phyloP scores from a whole-genome alignment of 2,888 invertebrate species.

The Tanytarsus gracilentus region DNA sequence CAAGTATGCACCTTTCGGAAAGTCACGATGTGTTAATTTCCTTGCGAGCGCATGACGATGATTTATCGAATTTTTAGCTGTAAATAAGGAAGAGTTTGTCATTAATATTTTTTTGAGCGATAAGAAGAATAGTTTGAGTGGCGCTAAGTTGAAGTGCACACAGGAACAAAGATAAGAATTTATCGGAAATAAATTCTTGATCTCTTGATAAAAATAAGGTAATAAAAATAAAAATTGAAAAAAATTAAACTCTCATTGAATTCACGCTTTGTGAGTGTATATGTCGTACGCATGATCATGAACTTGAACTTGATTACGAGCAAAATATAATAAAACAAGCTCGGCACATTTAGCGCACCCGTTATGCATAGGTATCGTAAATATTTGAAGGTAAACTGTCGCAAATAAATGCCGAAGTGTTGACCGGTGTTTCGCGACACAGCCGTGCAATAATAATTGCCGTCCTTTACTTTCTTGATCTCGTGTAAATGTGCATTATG shows the following conservation, averaged over 20 bases:
- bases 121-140: too few species aligned
- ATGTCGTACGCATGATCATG: not conserved
- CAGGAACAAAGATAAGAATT: too few species aligned
- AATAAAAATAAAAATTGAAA: too few species aligned
- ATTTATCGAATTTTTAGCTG: not conserved
- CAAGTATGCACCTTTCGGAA: not conserved
- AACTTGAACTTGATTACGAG: not conserved
- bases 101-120: not conserved
- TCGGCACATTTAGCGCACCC: not conserved
- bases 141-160: too few species aligned
- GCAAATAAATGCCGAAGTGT: too few species aligned
- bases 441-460: too few species aligned
- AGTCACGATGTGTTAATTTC: not conserved
- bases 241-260: not conserved
- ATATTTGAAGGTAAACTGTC: too few species aligned
- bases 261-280: not conserved
- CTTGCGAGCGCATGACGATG: not conserved
- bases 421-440: too few species aligned
- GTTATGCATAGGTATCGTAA: not conserved
- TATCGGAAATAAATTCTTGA: too few species aligned
- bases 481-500: not conserved
- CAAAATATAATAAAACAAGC: not conserved
- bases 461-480: slow-evolving; percentile 8
- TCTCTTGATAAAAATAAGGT: too few species aligned
- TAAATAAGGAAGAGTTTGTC: not conserved